Conservation (phyloP, 2,888 invertebrate genomes). For the Oithona nana region DNA sequence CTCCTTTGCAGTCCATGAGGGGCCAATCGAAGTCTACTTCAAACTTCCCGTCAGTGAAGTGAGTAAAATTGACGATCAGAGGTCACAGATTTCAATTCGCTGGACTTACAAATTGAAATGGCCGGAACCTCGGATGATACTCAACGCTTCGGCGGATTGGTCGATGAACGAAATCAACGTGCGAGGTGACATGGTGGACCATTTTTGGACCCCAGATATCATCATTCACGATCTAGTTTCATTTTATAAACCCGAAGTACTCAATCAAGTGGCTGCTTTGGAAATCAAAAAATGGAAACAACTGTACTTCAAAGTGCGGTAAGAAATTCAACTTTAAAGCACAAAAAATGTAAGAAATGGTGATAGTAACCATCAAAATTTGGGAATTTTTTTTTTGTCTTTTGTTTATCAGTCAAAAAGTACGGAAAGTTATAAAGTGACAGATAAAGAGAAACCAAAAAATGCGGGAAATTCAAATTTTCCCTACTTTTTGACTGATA, state of each 20-base stretch:
- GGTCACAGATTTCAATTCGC: constrained; percentile 13
- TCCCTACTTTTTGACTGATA: too few relatives aligned
- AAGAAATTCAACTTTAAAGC: too few relatives aligned
- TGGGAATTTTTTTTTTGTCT: too few relatives aligned
- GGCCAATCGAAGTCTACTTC: constrained; percentile 12
- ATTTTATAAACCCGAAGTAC: constrained; percentile 15
- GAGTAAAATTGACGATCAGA: constrained; percentile 14
- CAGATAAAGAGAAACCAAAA: too few relatives aligned
- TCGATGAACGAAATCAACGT: constrained; percentile 13
- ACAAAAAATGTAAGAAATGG: too few relatives aligned
- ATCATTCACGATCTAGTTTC: constrained; percentile 15
- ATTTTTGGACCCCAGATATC: constrained; percentile 17
- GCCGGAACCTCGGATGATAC: constrained; percentile 17
- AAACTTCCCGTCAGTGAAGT: constrained; percentile 16
- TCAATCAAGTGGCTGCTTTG: constrained; percentile 16
- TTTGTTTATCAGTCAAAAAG: too few relatives aligned
- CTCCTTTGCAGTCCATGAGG: constrained; percentile 6
- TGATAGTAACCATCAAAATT: too few relatives aligned
- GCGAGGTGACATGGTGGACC: constrained; percentile 16
- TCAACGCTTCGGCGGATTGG: constrained; percentile 16
- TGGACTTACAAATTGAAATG: constrained; percentile 13
- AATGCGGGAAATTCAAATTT: too few relatives aligned
- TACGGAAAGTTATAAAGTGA: too few relatives aligned
- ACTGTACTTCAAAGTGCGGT: constrained; percentile 17
- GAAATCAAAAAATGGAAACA: constrained; percentile 6